Conservation (phyloP, 2,888 invertebrate genomes). For the Trichopria drosophilae region DNA sequence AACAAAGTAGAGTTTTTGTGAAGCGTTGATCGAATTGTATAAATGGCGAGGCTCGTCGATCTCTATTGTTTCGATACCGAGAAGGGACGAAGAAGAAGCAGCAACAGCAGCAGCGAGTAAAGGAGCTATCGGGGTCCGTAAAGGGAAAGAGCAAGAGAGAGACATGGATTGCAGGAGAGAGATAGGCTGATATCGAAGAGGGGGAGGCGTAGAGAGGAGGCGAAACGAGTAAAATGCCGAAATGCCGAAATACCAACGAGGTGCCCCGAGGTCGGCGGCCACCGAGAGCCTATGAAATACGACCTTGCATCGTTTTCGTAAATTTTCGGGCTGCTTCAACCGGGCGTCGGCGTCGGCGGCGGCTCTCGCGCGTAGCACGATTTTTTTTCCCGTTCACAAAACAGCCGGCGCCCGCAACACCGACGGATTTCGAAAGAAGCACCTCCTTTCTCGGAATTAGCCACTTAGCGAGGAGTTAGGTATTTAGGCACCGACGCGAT, state of each 20-base stretch:
- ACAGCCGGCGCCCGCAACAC: constrained; percentile 39
- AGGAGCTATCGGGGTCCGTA: not conserved
- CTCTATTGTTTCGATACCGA: constrained; percentile 26
- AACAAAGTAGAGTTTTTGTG: no score
- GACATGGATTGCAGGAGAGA: no score
- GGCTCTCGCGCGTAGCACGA: constrained; percentile 23
- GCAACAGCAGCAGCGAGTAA: constrained; percentile 9
- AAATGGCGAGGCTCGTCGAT: no score
- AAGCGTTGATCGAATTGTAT: no score
- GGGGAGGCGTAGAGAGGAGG: not conserved
- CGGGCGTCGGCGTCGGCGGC: constrained; percentile 9
- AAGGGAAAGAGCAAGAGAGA: not conserved
- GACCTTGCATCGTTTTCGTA: constrained; percentile 40
- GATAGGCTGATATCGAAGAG: no score
- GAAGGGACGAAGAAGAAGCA: constrained; percentile 18
- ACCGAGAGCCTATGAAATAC: constrained; percentile 38
- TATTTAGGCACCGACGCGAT: constrained; percentile 30
- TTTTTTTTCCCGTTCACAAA: constrained; percentile 29
- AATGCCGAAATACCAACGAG: no score
- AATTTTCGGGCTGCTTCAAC: constrained; percentile 29
- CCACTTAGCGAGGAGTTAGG: constrained; percentile 32
- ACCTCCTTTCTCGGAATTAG: constrained; percentile 39
- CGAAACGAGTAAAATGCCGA: constrained; percentile 12
- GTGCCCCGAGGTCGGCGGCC: constrained; percentile 25
- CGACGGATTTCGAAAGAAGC: constrained; percentile 43